Percentiles rank a stretch among this genome's conserved stretches.
Conservation (phyloP, 2,797 vertebrate genomes). For the Luscinia megarhynchos region DNA sequence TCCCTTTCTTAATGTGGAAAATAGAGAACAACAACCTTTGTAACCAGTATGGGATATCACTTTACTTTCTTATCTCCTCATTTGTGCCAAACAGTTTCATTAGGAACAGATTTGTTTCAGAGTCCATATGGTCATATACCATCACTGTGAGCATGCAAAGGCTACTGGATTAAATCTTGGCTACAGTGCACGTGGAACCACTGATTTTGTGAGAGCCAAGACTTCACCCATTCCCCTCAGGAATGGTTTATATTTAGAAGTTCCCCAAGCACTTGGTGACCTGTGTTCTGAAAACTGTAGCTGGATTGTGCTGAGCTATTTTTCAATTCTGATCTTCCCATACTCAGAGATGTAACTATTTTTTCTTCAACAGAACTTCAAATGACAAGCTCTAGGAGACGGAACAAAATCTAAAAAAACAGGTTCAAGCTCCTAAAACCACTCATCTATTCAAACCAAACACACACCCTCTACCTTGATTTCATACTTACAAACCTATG, state of each 20-base stretch:
- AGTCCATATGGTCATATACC: background rate
- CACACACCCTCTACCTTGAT: slow-evolving; percentile 13
- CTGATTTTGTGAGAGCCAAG: background rate
- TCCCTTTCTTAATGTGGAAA: background rate
- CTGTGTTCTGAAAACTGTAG: background rate
- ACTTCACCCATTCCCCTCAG: background rate
- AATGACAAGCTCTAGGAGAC: background rate
- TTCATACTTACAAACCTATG: slow-evolving; percentile 3
- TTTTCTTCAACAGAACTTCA: slow-evolving; percentile 1
- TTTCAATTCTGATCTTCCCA: background rate
- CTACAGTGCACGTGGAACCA: rapidly evolving
- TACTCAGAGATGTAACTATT: background rate
- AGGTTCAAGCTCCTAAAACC: background rate
- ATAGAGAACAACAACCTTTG: background rate
- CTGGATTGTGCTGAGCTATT: background rate
- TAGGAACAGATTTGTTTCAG: background rate
- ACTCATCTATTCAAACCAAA: slow-evolving; percentile 1
- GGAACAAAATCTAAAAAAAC: background rate
- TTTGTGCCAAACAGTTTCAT: background rate
- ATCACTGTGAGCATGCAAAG: background rate
- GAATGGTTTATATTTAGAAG: background rate
- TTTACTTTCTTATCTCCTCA: background rate
- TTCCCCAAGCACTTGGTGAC: background rate
- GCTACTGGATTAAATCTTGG: background rate
- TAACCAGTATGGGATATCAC: background rate